Evolutionary conservation across 2,113 vertebrate species (phyloP).

Genomic region (Microcebus jonahi): DNA sequence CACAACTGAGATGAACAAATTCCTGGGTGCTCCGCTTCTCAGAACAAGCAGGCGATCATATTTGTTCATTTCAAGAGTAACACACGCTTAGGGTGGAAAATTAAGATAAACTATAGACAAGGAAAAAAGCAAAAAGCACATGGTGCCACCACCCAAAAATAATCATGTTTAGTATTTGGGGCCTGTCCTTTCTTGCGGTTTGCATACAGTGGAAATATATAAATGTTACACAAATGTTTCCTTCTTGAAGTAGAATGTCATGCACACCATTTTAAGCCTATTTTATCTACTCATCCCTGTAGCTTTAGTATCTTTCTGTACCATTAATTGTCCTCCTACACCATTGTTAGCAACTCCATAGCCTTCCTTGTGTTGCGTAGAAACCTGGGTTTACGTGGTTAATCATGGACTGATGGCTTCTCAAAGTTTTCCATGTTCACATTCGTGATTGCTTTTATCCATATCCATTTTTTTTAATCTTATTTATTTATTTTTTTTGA

Average conservation of each 20-base stretch:
- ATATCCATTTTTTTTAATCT: too few relatives aligned
- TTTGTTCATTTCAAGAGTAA: neutral
- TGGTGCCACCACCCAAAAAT: too few relatives aligned
- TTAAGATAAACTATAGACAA: accelerated
- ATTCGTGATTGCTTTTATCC: neutral
- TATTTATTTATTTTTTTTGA: too few relatives aligned
- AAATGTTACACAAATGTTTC: neutral
- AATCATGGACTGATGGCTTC: neutral
- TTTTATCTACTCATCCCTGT: accelerated
- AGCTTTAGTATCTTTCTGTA: accelerated
- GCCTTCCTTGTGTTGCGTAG: too few relatives aligned
- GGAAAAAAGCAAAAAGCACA: too few relatives aligned
- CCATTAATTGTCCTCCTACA: accelerated
- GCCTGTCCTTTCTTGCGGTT: neutral
- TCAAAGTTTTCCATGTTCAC: neutral
- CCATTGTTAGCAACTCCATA: accelerated
- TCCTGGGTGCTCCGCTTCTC: accelerated
- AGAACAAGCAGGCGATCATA: neutral
- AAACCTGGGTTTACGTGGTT: neutral
- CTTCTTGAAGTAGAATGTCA: neutral
- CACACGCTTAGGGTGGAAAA: neutral
- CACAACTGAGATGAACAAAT: neutral
- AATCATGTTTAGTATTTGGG: neutral
- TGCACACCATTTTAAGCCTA: accelerated
- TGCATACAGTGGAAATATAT: too few relatives aligned